A percentile compares a stretch with the other conserved stretches of the same genome.
Evolutionary conservation across 2,888 invertebrate genomes (phyloP).

Genomic region (Morpho deidamia): DNA sequence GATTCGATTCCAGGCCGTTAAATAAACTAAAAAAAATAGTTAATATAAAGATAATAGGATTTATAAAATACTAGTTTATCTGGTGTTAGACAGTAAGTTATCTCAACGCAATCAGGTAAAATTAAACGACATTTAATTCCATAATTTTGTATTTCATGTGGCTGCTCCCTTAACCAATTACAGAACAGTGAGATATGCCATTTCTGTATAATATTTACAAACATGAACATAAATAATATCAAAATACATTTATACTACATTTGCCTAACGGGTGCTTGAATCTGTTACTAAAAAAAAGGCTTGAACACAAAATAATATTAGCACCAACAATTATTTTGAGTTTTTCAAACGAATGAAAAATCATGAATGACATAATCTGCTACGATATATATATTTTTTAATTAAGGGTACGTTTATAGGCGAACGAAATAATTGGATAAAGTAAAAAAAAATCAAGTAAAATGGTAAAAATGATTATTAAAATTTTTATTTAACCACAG

Average conservation of each 20-base stretch:
- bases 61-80: too few species aligned
- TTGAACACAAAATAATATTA: constrained; percentile 50
- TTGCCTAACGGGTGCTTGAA: constrained; percentile 25
- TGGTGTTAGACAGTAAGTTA: too few species aligned
- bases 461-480: too few species aligned
- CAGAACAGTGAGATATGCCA: constrained; percentile 73
- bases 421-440: too few species aligned
- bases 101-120: constrained; percentile 15
- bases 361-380: too few species aligned
- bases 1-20: too few species aligned
- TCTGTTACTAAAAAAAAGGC: constrained; percentile 30
- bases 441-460: too few species aligned
- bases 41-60: too few species aligned
- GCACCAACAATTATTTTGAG: constrained; percentile 40
- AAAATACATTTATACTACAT: constrained; percentile 59
- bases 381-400: too few species aligned
- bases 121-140: constrained; percentile 47
- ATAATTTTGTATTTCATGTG: constrained; percentile 65
- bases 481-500: too few species aligned
- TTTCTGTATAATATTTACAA: constrained; percentile 72
- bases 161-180: constrained; percentile 56
- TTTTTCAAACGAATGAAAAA: not conserved
- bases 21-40: too few species aligned
- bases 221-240: constrained; percentile 74
- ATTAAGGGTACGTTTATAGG: too few species aligned